A percentile compares a stretch with the other conserved stretches of the same genome.
Evolutionary conservation across 2,797 vertebrate genomes (phyloP).

Genomic region (Protonibea diacanthus): DNA sequence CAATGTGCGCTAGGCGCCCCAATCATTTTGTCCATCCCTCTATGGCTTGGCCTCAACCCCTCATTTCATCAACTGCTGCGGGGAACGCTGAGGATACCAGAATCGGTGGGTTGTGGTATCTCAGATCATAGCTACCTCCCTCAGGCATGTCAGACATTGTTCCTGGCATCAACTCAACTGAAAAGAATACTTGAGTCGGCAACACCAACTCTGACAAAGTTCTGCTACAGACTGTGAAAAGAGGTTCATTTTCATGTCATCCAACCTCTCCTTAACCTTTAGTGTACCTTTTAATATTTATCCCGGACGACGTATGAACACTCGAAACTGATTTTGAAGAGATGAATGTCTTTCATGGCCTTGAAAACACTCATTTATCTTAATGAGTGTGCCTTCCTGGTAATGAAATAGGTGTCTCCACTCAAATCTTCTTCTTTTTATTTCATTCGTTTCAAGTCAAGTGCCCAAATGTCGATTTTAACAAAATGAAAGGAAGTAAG

Average conservation of each 20-base stretch:
- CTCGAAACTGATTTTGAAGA: slow-evolving; percentile 2
- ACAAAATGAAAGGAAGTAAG: slow-evolving; percentile 34
- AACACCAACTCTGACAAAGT: slow-evolving; percentile 18
- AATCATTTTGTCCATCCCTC: slow-evolving; percentile 78
- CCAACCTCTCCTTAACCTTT: background rate
- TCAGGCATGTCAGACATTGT: slow-evolving; percentile 38
- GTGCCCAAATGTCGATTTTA: slow-evolving; percentile 22
- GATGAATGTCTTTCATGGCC: background rate
- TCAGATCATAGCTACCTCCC: slow-evolving; percentile 35
- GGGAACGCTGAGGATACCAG: slow-evolving; percentile 50
- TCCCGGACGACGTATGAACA: background rate
- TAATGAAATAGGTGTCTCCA: slow-evolving; percentile 21
- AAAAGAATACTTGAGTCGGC: slow-evolving; percentile 16
- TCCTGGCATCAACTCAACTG: slow-evolving; percentile 32
- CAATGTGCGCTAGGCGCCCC: slow-evolving; percentile 58
- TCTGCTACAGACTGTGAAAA: background rate
- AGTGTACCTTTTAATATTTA: background rate
- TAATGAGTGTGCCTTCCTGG: slow-evolving; percentile 12
- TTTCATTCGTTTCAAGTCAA: slow-evolving; percentile 29
- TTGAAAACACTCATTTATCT: slow-evolving; percentile 17
- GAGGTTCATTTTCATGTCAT: background rate
- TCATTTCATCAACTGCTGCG: slow-evolving; percentile 56
- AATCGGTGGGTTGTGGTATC: slow-evolving; percentile 41
- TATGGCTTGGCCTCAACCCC: slow-evolving; percentile 70
- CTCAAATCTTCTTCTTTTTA: background rate